A percentile compares a stretch with the other conserved stretches of the same genome.
These are phyloP conservation scores for Colaptes auratus DNA, from an alignment of 2,113 vertebrate species.

Conservation along the genomic window DNA sequence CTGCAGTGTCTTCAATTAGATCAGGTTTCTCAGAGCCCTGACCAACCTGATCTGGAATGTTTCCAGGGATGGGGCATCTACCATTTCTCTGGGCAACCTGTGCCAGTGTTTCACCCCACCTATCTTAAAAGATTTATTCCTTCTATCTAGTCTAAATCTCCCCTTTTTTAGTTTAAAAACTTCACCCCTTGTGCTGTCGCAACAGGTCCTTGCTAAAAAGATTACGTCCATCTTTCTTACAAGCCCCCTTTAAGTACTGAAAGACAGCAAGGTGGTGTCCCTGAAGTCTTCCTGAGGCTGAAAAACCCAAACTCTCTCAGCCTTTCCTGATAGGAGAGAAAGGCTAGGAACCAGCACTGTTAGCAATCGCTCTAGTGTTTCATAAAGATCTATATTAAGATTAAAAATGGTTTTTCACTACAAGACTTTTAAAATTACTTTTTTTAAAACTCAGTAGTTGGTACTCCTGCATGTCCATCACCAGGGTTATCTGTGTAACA, in stretches of 20 bases:
- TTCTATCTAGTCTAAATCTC: not conserved
- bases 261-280: not conserved
- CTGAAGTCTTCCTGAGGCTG: not conserved
- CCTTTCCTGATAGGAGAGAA: not conserved
- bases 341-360: not conserved
- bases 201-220: not conserved
- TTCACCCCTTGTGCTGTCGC: not conserved
- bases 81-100: not conserved
- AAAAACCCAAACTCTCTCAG: not conserved
- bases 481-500: not conserved
- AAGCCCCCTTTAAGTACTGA: not conserved
- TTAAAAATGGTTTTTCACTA: not conserved
- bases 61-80: not conserved
- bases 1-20: not conserved
- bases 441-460: not conserved
- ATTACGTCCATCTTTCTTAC: not conserved
- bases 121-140: not conserved
- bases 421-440: not conserved
- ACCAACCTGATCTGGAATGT: not conserved
- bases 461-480: not conserved
- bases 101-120: not conserved
- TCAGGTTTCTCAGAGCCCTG: not conserved
- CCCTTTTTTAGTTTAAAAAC: not conserved
- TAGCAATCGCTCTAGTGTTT: not conserved
- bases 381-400: not conserved